phyloP scores from a whole-genome alignment of 2,113 vertebrate species.

The Murina feae region DNA sequence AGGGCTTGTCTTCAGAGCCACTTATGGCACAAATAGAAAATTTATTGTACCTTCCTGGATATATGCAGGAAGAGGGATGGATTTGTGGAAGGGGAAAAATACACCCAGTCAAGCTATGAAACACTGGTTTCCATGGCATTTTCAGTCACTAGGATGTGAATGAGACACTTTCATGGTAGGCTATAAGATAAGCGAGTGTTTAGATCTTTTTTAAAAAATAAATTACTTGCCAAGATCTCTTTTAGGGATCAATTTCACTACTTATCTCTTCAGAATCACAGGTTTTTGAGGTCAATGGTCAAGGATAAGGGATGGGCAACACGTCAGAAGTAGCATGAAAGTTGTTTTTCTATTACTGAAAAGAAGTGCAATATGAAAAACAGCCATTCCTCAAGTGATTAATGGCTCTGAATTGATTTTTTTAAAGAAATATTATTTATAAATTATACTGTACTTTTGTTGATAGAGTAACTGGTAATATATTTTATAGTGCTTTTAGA shows the following conservation, averaged over 20 bases:
- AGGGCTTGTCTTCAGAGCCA: conserved; percentile 28
- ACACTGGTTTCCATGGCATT: conserved; percentile 5
- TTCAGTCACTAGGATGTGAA: not conserved
- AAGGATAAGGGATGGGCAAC: not conserved
- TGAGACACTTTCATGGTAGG: not conserved
- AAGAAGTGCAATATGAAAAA: not conserved
- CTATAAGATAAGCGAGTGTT: not conserved
- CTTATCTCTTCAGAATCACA: not conserved
- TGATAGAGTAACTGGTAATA: not conserved
- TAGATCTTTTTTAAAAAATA: conserved; percentile 16
- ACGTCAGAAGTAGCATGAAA: not conserved
- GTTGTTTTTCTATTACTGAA: not conserved
- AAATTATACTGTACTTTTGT: not conserved
- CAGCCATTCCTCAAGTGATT: not conserved
- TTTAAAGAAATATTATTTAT: not conserved
- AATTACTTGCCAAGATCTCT: not conserved
- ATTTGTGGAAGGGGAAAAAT: conserved; percentile 36
- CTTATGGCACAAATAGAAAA: conserved; percentile 38
- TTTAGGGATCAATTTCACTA: not conserved
- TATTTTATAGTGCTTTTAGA: not conserved
- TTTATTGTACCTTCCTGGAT: conserved; percentile 9
- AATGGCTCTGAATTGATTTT: not conserved
- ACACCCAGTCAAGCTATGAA: conserved; percentile 21
- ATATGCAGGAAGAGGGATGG: not conserved
- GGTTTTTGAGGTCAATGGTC: not conserved